These are phyloP conservation scores for Phylloscopus trochiloides DNA, from an alignment of 2,113 vertebrate genomes.

Conservation along the genomic window DNA sequence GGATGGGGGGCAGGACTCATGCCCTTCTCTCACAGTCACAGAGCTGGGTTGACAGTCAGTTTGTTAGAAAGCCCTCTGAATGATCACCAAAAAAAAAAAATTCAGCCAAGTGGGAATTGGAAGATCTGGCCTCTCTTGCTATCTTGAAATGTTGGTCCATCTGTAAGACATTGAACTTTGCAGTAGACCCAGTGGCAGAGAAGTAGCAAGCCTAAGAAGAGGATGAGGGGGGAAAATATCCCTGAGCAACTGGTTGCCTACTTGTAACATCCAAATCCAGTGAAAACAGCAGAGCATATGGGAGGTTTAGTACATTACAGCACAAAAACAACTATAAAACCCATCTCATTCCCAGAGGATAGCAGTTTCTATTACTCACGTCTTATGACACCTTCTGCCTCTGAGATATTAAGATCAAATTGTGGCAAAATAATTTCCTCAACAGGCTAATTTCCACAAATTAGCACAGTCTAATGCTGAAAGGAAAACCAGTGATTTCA, in stretches of 20 bases:
- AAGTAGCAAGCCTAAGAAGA: background rate
- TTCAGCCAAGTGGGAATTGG: background rate
- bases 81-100: background rate
- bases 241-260: background rate
- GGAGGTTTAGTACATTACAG: background rate
- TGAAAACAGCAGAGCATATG: background rate
- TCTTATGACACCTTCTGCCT: background rate
- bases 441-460: no score
- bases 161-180: background rate
- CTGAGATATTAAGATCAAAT: background rate
- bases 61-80: background rate
- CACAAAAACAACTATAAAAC: background rate
- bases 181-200: background rate
- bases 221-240: background rate
- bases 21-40: background rate
- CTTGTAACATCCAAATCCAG: background rate
- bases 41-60: background rate
- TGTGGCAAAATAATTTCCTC: background rate
- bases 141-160: background rate
- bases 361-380: background rate
- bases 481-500: background rate
- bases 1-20: background rate
- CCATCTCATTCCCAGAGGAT: background rate
- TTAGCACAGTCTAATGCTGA: background rate
- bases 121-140: background rate